Evolutionary conservation across 2,113 vertebrate genomes (phyloP).

Genomic region (Xiphophorus maculatus): DNA sequence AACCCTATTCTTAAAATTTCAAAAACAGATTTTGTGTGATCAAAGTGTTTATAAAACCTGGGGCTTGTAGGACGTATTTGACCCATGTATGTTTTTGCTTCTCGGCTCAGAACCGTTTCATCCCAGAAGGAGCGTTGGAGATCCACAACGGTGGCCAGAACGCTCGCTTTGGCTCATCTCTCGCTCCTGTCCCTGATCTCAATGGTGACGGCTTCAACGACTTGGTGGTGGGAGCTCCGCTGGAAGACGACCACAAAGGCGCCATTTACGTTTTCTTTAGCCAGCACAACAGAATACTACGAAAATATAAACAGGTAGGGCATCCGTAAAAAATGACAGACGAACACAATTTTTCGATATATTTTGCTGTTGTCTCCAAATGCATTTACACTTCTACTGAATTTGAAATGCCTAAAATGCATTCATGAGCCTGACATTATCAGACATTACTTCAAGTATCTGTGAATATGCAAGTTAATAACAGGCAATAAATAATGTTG

Average conservation of each 20-base stretch:
- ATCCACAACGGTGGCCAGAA: slow-evolving; percentile 89
- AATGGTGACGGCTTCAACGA: slow-evolving; percentile 94
- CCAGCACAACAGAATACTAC: slow-evolving; percentile 81
- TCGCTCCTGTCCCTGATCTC: slow-evolving; percentile 89
- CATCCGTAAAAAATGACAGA: background rate
- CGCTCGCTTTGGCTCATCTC: slow-evolving; percentile 90
- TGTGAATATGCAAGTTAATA: too few species aligned
- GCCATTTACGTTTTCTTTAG: slow-evolving; percentile 92
- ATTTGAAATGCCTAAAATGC: too few species aligned
- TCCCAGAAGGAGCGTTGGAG: slow-evolving; percentile 82
- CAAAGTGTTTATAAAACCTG: background rate
- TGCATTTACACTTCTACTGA: too few species aligned
- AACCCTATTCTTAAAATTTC: background rate
- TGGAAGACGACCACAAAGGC: slow-evolving; percentile 90
- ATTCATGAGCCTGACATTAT: too few species aligned
- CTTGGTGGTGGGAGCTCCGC: slow-evolving; percentile 89
- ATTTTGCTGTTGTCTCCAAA: background rate
- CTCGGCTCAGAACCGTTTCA: slow-evolving; percentile 80
- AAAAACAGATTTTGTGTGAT: background rate
- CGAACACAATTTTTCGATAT: background rate
- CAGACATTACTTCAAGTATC: too few species aligned
- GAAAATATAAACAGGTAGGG: slow-evolving; percentile 90
- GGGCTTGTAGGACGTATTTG: background rate
- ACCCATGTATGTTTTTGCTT: background rate
- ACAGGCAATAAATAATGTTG: too few species aligned